Evolutionary conservation across 2,113 vertebrate species (phyloP).

Genomic region (Morone saxatilis): DNA sequence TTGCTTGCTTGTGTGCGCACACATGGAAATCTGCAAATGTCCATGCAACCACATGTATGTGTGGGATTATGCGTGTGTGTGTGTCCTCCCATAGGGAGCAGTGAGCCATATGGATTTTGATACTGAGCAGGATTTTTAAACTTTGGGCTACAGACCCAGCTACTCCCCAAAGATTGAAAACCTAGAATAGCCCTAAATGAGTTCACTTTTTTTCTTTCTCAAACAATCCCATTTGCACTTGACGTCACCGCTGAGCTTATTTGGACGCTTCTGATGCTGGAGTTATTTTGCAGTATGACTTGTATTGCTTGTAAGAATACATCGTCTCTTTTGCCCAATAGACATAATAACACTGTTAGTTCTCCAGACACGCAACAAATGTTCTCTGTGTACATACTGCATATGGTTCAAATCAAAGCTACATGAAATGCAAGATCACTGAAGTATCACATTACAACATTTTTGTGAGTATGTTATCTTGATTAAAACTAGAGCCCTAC

Average conservation of each 20-base stretch:
- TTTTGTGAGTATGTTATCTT: conserved; percentile 8
- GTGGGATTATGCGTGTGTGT: conserved; percentile 31
- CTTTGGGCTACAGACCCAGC: conserved; percentile 24
- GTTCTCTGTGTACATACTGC: conserved; percentile 19
- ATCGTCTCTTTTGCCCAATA: conserved; percentile 10
- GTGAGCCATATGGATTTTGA: conserved; percentile 41
- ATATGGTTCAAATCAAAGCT: conserved; percentile 68
- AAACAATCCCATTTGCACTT: conserved; percentile 25
- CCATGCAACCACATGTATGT: conserved; percentile 14
- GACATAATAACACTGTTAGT: conserved; percentile 20
- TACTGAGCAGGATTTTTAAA: conserved; percentile 38
- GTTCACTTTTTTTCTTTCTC: conserved; percentile 15
- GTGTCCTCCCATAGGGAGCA: conserved; percentile 29
- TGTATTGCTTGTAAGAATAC: conserved; percentile 22
- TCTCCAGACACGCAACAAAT: conserved; percentile 36
- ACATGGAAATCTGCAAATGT: conserved; percentile 1
- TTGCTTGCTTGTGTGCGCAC: background rate
- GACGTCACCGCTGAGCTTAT: conserved; percentile 32
- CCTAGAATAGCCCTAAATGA: conserved; percentile 41
- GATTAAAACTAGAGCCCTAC: conserved; percentile 48
- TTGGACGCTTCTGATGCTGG: background rate
- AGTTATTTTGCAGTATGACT: conserved; percentile 11
- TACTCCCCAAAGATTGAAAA: conserved; percentile 20
- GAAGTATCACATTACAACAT: conserved; percentile 46
- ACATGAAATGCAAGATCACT: conserved; percentile 31